These are phyloP conservation scores for Drosophila mojavensis DNA, from an alignment of 1,140 invertebrate species.

Conservation along the genomic window DNA sequence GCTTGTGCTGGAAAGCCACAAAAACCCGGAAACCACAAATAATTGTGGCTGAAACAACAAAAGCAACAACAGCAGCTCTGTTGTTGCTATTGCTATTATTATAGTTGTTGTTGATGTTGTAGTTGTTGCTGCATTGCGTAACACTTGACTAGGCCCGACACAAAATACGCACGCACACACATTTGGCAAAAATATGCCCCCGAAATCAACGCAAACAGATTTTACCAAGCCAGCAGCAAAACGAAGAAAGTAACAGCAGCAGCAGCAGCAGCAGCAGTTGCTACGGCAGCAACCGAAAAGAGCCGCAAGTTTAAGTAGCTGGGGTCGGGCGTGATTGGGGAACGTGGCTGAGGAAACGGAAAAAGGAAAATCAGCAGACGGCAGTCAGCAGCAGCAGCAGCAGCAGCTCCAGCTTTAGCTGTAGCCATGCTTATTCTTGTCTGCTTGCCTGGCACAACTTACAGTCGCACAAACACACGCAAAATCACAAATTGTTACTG, in stretches of 20 bases:
- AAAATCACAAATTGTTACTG: slow-evolving; percentile 34
- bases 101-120: slow-evolving; percentile 2
- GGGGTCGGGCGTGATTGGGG: neutral
- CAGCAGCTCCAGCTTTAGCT: slow-evolving; percentile 22
- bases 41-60: slow-evolving; percentile 67
- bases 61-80: slow-evolving; percentile 21
- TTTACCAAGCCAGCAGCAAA: slow-evolving; percentile 74
- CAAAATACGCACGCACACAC: slow-evolving; percentile 48
- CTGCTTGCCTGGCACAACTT: slow-evolving; percentile 57
- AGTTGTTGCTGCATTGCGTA: slow-evolving; percentile 54
- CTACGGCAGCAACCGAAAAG: neutral
- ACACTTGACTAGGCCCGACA: slow-evolving; percentile 44
- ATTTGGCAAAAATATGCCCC: slow-evolving; percentile 71
- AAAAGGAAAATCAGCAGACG: slow-evolving; percentile 20
- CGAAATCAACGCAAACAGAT: slow-evolving; percentile 83
- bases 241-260: slow-evolving; percentile 27
- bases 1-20: slow-evolving; percentile 57
- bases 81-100: slow-evolving; percentile 10
- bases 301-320: slow-evolving; percentile 38
- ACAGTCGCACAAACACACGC: slow-evolving; percentile 61
- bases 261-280: slow-evolving; percentile 7
- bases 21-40: slow-evolving; percentile 81
- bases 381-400: slow-evolving; percentile 22
- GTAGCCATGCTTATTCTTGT: slow-evolving; percentile 8
- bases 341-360: slow-evolving; percentile 19